Evolutionary conservation across 1,140 invertebrate genomes (phyloP), one percentile per base, ranked within the genome.

Genomic region (Arctopsyche grandis): DNA sequence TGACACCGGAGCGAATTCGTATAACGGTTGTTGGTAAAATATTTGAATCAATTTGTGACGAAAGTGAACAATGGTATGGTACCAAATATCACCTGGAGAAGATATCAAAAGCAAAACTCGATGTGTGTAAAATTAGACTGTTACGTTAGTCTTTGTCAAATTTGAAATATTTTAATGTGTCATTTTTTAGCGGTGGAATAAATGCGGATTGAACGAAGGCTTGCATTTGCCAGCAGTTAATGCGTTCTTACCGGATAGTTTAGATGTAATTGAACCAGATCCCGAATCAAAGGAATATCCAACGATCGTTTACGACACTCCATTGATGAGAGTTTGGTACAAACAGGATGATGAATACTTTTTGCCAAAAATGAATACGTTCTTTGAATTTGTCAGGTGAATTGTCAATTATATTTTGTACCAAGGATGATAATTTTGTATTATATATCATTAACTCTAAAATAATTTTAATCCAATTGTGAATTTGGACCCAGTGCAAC

Each of bases 331-430:
- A 81, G 87, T 97, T 0, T 99, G 98, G 98, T 98, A 93, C 86
- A 97, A 98, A 85, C 96, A 98, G 86, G 98, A 99, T 87, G 93
- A 95, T 83, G 95, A 97, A 86, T 99, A 95, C 87, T 87, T 93
- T 7, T 88, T 99, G 69, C 98, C 98, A 0, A 99, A 98, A 89
- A 93, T 94, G 0, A 93, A 93, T 84, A 88, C 96, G 79, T 93
- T 91, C 63, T 91, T 97, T 83, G 93, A 97, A 83, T 91, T 97
- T 83, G 90, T 92, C 48, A 95, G 93, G 94, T 94, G 87, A 87
- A 0, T 14, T 4, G 9, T 46, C 19, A 7, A 43, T 38, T n/a
- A n/a, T n/a, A n/a, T n/a, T n/a, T n/a, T n/a, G n/a, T n/a, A n/a
- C n/a, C n/a, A n/a, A n/a, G n/a, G n/a, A n/a, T n/a, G n/a, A n/a